Evolutionary conservation across 2,113 vertebrate genomes (phyloP), one percentile per base, ranked within the genome.

Genomic region (Rousettus leschenaultii): DNA sequence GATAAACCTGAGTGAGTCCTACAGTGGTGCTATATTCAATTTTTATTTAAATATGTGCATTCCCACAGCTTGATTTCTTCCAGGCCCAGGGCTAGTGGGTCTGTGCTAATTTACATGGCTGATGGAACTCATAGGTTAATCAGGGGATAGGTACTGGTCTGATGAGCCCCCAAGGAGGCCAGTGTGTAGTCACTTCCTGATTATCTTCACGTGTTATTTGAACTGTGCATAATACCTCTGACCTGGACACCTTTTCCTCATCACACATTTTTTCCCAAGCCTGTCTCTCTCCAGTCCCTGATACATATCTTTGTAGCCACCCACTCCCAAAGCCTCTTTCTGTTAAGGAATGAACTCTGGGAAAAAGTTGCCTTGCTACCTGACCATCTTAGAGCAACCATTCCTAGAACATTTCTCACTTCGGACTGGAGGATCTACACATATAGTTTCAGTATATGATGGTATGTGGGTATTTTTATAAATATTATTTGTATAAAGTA

Each of bases 41-140:
- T 95, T 96, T 92, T 94, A 95, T 97, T 82, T 90, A 96, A 94
- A 93, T 55, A 91, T n/a, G 45, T 86, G 79, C 90, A 85, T 91
- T 84, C 40, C 75, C 74, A 78, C 48, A 75, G 91, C 74, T 82
- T 85, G 89, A 87, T 90, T 79, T 92, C 82, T 86, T 91, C 77
- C 78, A 78, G 71, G 70, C 78, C 78, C 82, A 92, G 82, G 91
- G 75, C 88, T 79, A 86, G 85, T 18, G 7, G 80, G 80, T n/a
- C 82, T 71, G 8, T 33, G 74, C 63, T 96, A 63, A 93, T 75
- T 91, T 95, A 57, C 86, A 96, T 86, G 94, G 74, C 74, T 92
- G 85, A 80, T 68, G 70, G 91, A 79, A 86, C 16, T 35, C 78
- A 48, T 1, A 83, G 94, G 87, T 94, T 95, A 92, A 91, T 88